These are phyloP conservation scores for Peromyscus aztecus DNA, from an alignment of 2,797 vertebrate genomes.

Conservation along the genomic window DNA sequence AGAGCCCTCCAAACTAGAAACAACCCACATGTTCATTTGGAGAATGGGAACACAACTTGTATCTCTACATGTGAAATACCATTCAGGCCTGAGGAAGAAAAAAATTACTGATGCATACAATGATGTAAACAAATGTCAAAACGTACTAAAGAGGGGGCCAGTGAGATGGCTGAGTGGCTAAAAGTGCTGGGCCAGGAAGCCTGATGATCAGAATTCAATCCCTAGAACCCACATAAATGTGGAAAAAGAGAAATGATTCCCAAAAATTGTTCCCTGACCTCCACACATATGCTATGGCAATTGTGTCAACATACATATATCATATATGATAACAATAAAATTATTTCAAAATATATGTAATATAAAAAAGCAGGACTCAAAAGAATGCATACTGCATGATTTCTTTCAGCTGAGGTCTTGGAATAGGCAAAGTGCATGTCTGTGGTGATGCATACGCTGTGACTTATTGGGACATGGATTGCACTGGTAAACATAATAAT, in stretches of 20 bases:
- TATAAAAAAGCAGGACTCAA: not conserved
- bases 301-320: not conserved
- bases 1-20: not conserved
- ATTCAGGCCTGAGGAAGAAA: not conserved
- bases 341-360: not conserved
- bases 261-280: not conserved
- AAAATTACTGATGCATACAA: not conserved
- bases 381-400: not conserved
- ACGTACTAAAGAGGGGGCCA: not conserved
- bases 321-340: not conserved
- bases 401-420: not conserved
- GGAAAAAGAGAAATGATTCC: not conserved
- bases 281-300: not conserved
- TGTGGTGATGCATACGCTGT: not conserved
- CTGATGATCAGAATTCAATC: not conserved
- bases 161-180: not conserved
- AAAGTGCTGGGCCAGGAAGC: not conserved
- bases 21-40: not conserved
- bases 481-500: not conserved
- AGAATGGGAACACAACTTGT: not conserved
- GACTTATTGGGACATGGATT: not conserved
- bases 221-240: not conserved
- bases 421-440: not conserved
- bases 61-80: not conserved
- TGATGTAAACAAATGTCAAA: not conserved